A percentile compares a stretch with the other conserved stretches of the same genome.
phyloP scores from a whole-genome alignment of 2,888 invertebrate genomes.

The Tetanocera ferruginea region DNA sequence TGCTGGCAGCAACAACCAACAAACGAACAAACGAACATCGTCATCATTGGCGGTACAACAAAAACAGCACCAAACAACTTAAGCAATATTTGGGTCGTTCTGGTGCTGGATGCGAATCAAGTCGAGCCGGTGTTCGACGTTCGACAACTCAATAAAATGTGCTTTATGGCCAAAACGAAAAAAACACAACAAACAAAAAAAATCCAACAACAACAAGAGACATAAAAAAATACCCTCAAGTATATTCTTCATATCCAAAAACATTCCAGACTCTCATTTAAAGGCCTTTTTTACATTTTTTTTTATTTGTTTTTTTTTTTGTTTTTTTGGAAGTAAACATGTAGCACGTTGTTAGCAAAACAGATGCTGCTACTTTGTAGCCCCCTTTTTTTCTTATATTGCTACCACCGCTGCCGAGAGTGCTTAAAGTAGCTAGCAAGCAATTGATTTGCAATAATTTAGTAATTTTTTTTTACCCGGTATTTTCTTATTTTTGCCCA shows the following conservation, averaged over 20 bases:
- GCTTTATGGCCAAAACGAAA: slow-evolving; percentile 62
- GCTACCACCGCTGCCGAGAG: background rate
- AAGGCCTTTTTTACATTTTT: background rate
- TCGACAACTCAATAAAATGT: slow-evolving; percentile 68
- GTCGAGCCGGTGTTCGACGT: background rate
- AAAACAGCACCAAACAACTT: background rate
- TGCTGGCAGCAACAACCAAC: background rate
- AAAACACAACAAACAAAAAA: slow-evolving; percentile 23
- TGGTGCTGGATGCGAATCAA: background rate
- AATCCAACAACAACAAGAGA: slow-evolving; percentile 2
- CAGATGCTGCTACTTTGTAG: slow-evolving; percentile 43
- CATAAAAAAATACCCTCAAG: background rate
- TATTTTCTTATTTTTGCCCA: background rate
- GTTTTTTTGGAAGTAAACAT: background rate
- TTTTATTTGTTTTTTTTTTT: too few relatives aligned
- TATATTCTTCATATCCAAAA: background rate
- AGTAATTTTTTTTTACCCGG: slow-evolving; percentile 50
- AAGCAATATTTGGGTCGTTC: slow-evolving; percentile 10
- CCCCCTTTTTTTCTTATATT: slow-evolving; percentile 28
- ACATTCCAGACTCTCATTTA: background rate
- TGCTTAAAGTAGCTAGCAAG: slow-evolving; percentile 27
- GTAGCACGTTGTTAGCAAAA: slow-evolving; percentile 34
- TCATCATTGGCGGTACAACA: background rate
- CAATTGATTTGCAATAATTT: slow-evolving; percentile 69
- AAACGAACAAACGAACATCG: background rate